Evolutionary conservation across 2,888 invertebrate genomes (phyloP), one percentile per base, ranked within the genome.

Genomic region (Limnephilus auricula): DNA sequence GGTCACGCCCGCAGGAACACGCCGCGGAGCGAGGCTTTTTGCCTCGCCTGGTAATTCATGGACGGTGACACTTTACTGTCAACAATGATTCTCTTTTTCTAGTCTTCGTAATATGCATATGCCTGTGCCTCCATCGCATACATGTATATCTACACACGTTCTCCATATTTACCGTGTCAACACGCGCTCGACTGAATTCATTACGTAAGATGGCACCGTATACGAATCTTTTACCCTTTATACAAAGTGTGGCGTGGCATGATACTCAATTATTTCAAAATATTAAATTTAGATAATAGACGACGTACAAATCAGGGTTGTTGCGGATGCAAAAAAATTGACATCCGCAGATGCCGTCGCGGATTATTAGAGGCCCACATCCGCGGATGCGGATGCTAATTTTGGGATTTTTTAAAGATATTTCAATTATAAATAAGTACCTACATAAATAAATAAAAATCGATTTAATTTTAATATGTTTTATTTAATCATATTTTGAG

Each of bases 41-140:
- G 65, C 50, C 31, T 50, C 50, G 87, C 32, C 31, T 87, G 87
- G 87, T 65, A 78, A 88, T 79, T n/a, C 78, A 79, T 34, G 32
- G 87, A 88, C 78, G 65, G 87, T 78, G 87, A 88, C 87, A 34
- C 34, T 88, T 78, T 78, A 78, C 87, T 87, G 87, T 87, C 87
- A 87, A 50, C 65, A 84, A 37, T n/a, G 25, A 65, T 40, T 85
- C 45, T 30, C 2, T 18, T 65, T 50, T 85, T 40, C n/a, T 45
- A 45, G 5, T 40, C 85, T 30, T 85, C 45, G 25, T 25, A 65
- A 40, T 40, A 40, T 85, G 45, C 50, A 50, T 86, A 50, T 32
- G 86, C 86, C 40, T 15, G 15, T 32, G 86, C 86, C 40, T 15
- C 45, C 86, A 65, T 31, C 31, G 50, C 45, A 15, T 25, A 45